Base-by-base conservation (phyloP, 1,140 invertebrate species). In the Sinella curviseta region DNA sequence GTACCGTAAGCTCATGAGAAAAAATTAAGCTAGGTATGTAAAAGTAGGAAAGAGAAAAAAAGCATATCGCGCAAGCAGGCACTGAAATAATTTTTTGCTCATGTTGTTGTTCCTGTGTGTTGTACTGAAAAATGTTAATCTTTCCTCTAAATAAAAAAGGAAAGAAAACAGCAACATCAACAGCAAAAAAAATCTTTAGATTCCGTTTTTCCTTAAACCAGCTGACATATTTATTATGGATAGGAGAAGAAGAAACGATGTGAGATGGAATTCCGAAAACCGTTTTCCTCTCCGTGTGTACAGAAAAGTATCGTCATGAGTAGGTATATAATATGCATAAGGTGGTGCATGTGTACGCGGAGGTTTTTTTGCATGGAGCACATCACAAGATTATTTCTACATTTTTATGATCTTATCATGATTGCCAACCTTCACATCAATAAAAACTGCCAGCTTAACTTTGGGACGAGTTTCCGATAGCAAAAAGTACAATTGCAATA, bases 171-270 rank as follows among this genome's bases (percentile, higher is more conserved):
- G 39, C 39, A n/a, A n/a, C n/a, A n/a, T 48, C 20, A 48, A 12
- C 8, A 48, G 20, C 20, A 48, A 48, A 48, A 48, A 48, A 8
- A 26, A 14, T 60, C 14, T 60, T 4, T n/a, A 4, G 39, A 8
- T 26, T 70, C n/a, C 12, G 4, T 70, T n/a, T 70, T n/a, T 24
- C 31, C 31, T 33, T 60, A 60, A 14, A 33, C 65, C 65, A 33
- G 65, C 65, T 70, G 65, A 70, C 65, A 33, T 31, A 33, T 70
- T 70, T 33, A 70, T 65, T 65, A 65, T 17, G 24, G 8, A 48
- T 48, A 12, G 39, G 39, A 48, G 39, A 48, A 48, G 39, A 12
- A 48, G 8, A 48, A 48, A 48, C 39, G 39, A 20, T 48, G 8
- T 48, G 8, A n/a, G n/a, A n/a, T 48, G 20, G 8, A 20, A 8